These are phyloP conservation scores for Siniperca obscura DNA, from an alignment of 2,797 vertebrate genomes.

Conservation along the genomic window DNA sequence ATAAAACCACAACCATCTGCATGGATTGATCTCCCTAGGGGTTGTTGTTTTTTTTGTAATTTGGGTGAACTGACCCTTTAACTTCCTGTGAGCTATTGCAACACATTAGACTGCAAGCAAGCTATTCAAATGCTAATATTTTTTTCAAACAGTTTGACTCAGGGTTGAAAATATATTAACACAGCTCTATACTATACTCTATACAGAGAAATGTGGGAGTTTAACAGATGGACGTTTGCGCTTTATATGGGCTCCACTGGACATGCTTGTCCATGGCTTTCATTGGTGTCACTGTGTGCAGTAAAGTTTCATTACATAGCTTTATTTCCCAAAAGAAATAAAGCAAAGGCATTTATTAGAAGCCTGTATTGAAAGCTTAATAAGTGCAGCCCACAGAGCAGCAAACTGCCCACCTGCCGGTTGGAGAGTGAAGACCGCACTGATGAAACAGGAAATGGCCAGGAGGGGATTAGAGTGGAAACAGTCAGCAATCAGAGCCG, in stretches of 20 bases:
- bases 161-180: background rate
- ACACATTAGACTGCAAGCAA: background rate
- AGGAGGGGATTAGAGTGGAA: conserved; percentile 39
- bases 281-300: conserved; percentile 12
- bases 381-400: conserved; percentile 71
- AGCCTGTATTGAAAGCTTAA: conserved; percentile 40
- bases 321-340: conserved; percentile 77
- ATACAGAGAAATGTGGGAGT: conserved; percentile 31
- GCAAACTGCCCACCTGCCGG: conserved; percentile 67
- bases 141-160: conserved; percentile 54
- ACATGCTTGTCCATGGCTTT: conserved; percentile 19
- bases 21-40: background rate
- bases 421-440: conserved; percentile 51
- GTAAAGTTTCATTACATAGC: conserved; percentile 55
- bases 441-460: conserved; percentile 59
- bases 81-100: background rate
- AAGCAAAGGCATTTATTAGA: conserved; percentile 55
- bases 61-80: conserved; percentile 24
- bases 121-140: conserved; percentile 17
- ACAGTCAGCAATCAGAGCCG: conserved; percentile 60
- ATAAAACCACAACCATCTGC: background rate
- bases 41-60: background rate
- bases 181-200: conserved; percentile 20
- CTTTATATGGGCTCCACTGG: conserved; percentile 58
- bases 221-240: conserved; percentile 50